phyloP scores from a whole-genome alignment of 2,888 invertebrate species.

The Timandra comae region DNA sequence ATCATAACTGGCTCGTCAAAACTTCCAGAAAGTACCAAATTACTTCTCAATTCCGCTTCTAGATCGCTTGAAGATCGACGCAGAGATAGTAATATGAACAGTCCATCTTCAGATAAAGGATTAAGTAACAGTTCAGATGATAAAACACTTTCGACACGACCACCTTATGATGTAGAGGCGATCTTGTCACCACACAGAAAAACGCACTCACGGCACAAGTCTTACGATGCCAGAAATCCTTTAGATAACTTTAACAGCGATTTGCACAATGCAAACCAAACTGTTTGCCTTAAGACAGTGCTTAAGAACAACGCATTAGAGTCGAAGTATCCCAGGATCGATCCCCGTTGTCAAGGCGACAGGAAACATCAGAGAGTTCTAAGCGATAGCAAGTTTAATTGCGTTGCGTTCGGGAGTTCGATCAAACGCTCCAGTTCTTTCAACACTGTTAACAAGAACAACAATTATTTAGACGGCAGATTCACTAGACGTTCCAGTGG shows the following conservation, averaged over 20 bases:
- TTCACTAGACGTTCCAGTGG: constrained; percentile 50
- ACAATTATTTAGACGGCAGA: constrained; percentile 54
- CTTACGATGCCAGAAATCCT: constrained; percentile 67
- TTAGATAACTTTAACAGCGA: constrained; percentile 63
- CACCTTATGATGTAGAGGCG: constrained; percentile 52
- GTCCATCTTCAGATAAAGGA: constrained; percentile 55
- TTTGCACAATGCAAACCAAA: constrained; percentile 46
- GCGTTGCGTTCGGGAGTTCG: constrained; percentile 53
- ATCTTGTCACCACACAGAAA: constrained; percentile 65
- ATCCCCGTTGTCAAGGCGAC: constrained; percentile 61
- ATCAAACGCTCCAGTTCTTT: constrained; percentile 83
- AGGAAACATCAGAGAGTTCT: constrained; percentile 47
- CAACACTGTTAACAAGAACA: constrained; percentile 67
- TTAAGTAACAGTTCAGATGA: constrained; percentile 67
- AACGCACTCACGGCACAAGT: constrained; percentile 73
- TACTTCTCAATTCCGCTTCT: constrained; percentile 54
- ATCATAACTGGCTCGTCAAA: constrained; percentile 65
- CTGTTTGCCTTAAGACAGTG: constrained; percentile 59
- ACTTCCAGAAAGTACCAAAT: constrained; percentile 48
- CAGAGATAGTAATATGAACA: constrained; percentile 61
- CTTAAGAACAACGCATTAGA: constrained; percentile 65
- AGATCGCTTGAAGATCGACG: constrained; percentile 53
- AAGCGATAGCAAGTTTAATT: constrained; percentile 45
- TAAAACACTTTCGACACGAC: constrained; percentile 61
- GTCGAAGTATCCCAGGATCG: constrained; percentile 53